Evolutionary conservation across 2,113 vertebrate genomes (phyloP).

Genomic region (Heterotis niloticus): DNA sequence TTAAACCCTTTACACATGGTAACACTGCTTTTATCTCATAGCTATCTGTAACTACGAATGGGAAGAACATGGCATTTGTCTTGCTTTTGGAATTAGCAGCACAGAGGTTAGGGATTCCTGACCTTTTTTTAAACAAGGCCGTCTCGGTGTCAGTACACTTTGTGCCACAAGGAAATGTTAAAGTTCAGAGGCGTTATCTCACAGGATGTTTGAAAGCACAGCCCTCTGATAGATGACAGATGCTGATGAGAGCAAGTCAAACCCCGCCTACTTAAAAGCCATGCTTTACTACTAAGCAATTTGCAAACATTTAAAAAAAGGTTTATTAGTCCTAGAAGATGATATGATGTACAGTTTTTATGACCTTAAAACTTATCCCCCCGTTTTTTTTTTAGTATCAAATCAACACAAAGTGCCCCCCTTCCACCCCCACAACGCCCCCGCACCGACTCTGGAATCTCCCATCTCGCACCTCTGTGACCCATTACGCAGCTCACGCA

Average conservation of each 20-base stretch:
- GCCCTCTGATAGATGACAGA: neutral
- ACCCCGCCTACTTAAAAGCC: neutral
- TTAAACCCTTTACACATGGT: no score
- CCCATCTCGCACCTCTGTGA: no score
- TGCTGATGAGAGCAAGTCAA: neutral
- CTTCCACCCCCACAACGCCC: neutral
- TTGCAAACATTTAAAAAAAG: neutral
- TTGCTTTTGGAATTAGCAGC: neutral
- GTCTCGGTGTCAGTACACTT: neutral
- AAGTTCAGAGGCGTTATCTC: neutral
- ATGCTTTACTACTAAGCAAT: neutral
- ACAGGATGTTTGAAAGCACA: neutral
- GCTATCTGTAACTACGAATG: no score
- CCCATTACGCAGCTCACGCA: no score
- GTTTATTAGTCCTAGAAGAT: no score
- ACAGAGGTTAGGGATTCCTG: neutral
- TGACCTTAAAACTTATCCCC: no score
- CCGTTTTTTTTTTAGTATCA: neutral
- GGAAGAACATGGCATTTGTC: no score
- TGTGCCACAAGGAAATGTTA: neutral
- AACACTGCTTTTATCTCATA: no score
- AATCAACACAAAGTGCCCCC: neutral
- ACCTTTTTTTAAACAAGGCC: no score
- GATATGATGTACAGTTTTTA: no score
- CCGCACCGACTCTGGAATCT: no score